These are phyloP conservation scores for Heliconius erato DNA, from an alignment of 2,888 invertebrate species.

Conservation along the genomic window DNA sequence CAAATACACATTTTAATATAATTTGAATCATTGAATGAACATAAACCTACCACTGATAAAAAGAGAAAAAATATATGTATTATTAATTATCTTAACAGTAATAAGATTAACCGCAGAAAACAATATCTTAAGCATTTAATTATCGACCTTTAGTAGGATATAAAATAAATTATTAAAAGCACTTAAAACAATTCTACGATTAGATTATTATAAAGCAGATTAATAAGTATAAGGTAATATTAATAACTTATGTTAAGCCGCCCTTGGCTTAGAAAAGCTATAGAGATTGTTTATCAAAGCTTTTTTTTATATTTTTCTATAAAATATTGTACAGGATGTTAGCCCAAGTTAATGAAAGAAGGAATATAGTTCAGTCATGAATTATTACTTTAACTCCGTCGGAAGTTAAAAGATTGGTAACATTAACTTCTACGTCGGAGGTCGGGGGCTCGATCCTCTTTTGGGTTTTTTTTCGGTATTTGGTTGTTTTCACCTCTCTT, in stretches of 20 bases:
- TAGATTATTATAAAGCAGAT: slow-evolving; percentile 16
- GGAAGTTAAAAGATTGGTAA: not conserved
- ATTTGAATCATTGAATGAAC: not conserved
- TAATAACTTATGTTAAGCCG: not conserved
- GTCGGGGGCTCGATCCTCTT: too few relatives aligned
- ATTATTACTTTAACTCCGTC: not conserved
- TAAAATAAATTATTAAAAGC: slow-evolving; percentile 5
- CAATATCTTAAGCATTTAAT: slow-evolving; percentile 13
- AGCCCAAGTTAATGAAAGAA: not conserved
- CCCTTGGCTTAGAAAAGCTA: not conserved
- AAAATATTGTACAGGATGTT: not conserved
- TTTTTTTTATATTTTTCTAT: not conserved
- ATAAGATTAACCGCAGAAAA: not conserved
- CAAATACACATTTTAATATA: not conserved
- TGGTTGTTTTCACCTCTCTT: too few relatives aligned
- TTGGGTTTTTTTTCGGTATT: too few relatives aligned
- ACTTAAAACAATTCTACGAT: slow-evolving; percentile 1
- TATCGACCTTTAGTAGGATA: not conserved
- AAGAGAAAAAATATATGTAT: not conserved
- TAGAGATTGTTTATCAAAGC: not conserved
- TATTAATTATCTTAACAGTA: not conserved
- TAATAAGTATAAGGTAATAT: slow-evolving; percentile 5
- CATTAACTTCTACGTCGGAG: not conserved
- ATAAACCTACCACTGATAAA: not conserved
- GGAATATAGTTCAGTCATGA: not conserved